These are phyloP conservation scores for Oenanthe oenanthe DNA, from an alignment of 2,113 vertebrate genomes.

Conservation along the genomic window DNA sequence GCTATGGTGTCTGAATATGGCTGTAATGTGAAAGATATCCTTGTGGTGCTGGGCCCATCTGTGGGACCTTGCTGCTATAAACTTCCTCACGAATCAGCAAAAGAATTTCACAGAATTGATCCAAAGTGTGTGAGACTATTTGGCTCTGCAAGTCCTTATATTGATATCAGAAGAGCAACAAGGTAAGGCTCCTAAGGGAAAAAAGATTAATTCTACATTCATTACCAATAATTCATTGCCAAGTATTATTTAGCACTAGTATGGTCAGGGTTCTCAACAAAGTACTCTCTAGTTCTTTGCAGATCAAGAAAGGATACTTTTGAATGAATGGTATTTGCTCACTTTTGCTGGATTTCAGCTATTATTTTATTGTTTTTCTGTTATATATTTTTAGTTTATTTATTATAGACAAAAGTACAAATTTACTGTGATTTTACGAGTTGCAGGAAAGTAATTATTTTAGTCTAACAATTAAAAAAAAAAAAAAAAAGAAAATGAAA, in stretches of 20 bases:
- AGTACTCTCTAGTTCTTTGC: background rate
- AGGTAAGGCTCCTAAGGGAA: conserved; percentile 75
- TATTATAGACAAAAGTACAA: background rate
- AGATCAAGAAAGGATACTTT: background rate
- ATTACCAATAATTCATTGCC: background rate
- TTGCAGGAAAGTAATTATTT: background rate
- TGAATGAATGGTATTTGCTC: background rate
- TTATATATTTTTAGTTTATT: background rate
- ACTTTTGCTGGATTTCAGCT: background rate
- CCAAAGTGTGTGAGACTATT: conserved; percentile 81
- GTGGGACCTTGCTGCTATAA: conserved; percentile 91
- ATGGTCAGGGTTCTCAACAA: background rate
- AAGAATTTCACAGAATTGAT: conserved; percentile 80
- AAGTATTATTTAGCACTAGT: background rate
- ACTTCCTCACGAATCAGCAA: conserved; percentile 78
- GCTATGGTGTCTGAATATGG: conserved; percentile 86
- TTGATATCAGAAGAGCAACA: conserved; percentile 89
- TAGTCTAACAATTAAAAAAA: background rate
- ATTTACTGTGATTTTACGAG: background rate
- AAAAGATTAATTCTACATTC: background rate
- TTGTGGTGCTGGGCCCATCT: conserved; percentile 87
- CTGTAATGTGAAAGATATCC: conserved; percentile 78
- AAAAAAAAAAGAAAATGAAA: background rate
- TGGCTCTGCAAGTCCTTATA: conserved; percentile 73
- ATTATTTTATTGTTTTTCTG: background rate